A percentile compares a stretch with the other conserved stretches of the same genome.
These are phyloP conservation scores for Alca torda DNA, from an alignment of 2,797 vertebrate species.

Conservation along the genomic window DNA sequence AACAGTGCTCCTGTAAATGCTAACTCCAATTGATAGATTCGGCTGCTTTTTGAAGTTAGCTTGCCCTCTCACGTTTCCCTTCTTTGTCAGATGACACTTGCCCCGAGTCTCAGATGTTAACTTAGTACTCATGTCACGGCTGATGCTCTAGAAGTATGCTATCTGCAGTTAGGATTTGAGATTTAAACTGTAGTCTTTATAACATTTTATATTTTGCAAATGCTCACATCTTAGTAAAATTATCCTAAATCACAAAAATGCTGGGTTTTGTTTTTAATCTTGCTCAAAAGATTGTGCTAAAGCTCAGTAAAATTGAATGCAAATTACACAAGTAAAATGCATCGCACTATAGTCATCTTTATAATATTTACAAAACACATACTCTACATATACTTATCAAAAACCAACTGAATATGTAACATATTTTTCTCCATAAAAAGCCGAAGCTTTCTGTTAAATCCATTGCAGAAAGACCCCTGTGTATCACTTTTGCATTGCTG, in stretches of 20 bases:
- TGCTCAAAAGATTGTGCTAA: background rate
- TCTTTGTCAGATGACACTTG: background rate
- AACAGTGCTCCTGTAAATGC: background rate
- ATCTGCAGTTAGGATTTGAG: background rate
- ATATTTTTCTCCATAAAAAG: constrained; percentile 27
- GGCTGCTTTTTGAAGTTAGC: background rate
- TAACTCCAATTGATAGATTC: background rate
- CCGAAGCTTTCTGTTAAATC: background rate
- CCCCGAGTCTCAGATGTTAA: background rate
- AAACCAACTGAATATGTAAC: background rate
- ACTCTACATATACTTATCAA: background rate
- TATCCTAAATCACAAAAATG: background rate
- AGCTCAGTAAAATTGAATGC: background rate
- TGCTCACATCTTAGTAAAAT: background rate
- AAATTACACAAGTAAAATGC: background rate
- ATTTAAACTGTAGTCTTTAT: background rate
- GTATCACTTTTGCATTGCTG: background rate
- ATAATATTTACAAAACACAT: background rate
- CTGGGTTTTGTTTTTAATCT: background rate
- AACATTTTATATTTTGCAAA: background rate
- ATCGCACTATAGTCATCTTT: background rate
- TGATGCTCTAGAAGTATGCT: background rate
- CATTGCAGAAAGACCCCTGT: background rate
- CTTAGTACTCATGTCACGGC: background rate
- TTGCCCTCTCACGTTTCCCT: background rate